These are phyloP conservation scores for Pristionchus japonicus DNA, from an alignment of 2,888 invertebrate genomes.

Conservation along the genomic window DNA sequence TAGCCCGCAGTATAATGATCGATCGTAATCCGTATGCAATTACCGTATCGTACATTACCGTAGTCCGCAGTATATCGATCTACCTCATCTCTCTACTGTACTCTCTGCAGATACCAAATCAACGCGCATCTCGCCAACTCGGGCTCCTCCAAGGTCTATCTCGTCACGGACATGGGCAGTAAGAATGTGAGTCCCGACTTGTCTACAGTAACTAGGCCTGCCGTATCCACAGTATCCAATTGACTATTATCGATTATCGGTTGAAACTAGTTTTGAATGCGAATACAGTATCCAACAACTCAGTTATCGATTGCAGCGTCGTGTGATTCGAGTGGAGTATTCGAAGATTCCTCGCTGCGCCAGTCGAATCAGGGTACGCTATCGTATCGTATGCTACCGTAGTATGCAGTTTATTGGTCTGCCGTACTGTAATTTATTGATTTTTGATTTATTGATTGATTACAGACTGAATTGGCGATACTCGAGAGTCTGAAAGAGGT, in stretches of 20 bases:
- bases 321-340: not conserved
- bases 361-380: not conserved
- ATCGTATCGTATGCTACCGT: not conserved
- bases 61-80: no score
- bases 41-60: no score
- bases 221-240: not conserved
- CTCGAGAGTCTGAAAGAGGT: not conserved
- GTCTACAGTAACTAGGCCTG: no score
- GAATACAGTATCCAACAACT: not conserved
- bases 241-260: not conserved
- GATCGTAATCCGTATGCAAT: not conserved
- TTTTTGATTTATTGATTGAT: not conserved
- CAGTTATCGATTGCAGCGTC: no score
- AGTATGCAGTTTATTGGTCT: not conserved
- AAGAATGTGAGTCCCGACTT: not conserved
- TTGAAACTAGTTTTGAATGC: not conserved
- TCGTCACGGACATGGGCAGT: not conserved
- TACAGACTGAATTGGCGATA: not conserved
- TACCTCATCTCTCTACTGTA: no score
- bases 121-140: not conserved
- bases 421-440: not conserved
- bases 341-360: not conserved
- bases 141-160: not conserved
- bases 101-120: not conserved
- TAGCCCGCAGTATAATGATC: not conserved